Base-by-base conservation (phyloP, 1,140 invertebrate genomes). In the Argopecten irradians region DNA sequence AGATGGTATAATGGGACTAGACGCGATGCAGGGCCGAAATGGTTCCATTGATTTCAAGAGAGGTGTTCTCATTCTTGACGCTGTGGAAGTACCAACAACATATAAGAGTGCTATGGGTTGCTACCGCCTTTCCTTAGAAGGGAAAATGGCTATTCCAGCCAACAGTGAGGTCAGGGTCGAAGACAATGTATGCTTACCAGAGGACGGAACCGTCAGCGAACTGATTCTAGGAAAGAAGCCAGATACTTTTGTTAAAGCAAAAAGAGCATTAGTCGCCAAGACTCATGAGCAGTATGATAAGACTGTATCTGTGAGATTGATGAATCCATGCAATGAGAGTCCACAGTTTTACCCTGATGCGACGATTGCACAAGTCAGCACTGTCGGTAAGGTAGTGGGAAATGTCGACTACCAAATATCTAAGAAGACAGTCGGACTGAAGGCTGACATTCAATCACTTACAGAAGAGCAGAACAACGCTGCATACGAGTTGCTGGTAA, bases 51-150 rank as follows among this genome's bases (percentile, higher is more conserved):
- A n/a, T n/a, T 16, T 91, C 13, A 14, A n/a, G 19, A 82, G 39
- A 82, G 35, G 34, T 7, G 85, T 9, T 41, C 33, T 89, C 13
- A 32, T 7, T 11, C 22, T 91, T 55, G n/a, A 85, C 14, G 88
- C 39, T 19, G 22, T 71, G 16, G 82, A 28, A 1, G 13, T 82
- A 8, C 16, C 8, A 11, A 34, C 88, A 7, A 22, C 34, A 13
- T 85, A 85, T 46, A 39, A 85, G 34, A 87, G 86, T 16, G 85
- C 36, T 35, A 86, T 86, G 19, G 86, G 88, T 16, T 87, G 88
- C 71, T 91, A 85, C 33, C 13, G 86, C 16, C 36, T 87, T 11
- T 28, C n/a, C 8, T 2, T 87, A 35, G 14, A 71, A 19, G 41
- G 87, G n/a, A 71, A 39, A 9, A 34, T 85, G 16, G 28, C 13